Base-by-base conservation (phyloP, 2,888 invertebrate genomes). In the Erebia epiphron region DNA sequence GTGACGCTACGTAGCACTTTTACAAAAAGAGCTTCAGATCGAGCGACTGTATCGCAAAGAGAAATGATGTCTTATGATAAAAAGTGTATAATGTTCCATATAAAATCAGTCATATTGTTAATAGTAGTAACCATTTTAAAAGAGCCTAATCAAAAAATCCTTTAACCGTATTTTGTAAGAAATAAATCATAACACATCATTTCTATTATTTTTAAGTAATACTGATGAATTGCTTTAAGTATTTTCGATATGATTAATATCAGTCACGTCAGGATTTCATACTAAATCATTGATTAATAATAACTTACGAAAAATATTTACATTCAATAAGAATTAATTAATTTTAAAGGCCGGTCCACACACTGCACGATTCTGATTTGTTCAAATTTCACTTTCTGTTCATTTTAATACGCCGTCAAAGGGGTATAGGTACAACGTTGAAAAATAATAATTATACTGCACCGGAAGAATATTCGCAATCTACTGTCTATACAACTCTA, bases 261-360 rank as follows among this genome's bases (percentile, higher is more conserved):
- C 89, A 90, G 89, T 90, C 88, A 83, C 85, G 79, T 85, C 82
- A 82, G 80, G 83, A 83, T 85, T 83, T 84, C 79, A 82, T 86
- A 84, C 82, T 78, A 87, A 90, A 87, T 83, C 82, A 85, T 82
- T 81, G 18, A 54, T 54, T 75, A 79, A 80, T 82, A 82, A 82
- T 79, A 82, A 82, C 84, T 90, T 90, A 91, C 83, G 84, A 76
- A 89, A 89, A 88, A 83, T 92, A 91, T 92, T 89, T 92, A 92
- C 92, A 92, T 80, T 82, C 78, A 86, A 82, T 85, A 68, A 73
- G 66, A 68, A 74, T 84, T 62, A 62, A 21, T 62, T 21, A 82
- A 73, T 70, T 82, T 77, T 87, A 84, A 57, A 64, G 70, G 50
- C 73, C 0, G 60, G 52, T 70, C 67, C 67, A 73, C 71, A 74